Percentiles rank a stretch among this genome's conserved stretches.
Conservation (phyloP, 2,113 vertebrate genomes). For the Zosterops japonicus region DNA sequence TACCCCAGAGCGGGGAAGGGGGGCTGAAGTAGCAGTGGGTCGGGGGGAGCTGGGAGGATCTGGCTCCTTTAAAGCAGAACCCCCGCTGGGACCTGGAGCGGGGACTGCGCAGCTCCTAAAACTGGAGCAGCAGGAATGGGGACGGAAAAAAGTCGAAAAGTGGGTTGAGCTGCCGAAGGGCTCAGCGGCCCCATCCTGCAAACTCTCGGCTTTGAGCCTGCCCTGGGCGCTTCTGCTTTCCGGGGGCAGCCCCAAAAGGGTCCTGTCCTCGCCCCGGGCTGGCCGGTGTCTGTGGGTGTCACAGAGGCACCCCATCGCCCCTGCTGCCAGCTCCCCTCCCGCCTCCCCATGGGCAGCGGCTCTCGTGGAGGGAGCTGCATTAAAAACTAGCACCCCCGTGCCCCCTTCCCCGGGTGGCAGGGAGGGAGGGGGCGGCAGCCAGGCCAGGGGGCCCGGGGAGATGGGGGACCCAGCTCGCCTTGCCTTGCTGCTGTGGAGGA, state of each 20-base stretch:
- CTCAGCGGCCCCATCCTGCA: not conserved
- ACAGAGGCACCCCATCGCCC: not conserved
- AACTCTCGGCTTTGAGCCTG: not conserved
- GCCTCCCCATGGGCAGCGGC: not conserved
- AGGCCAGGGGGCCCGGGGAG: rapidly evolving
- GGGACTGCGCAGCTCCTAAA: conserved; percentile 3
- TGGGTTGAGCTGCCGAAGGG: conserved; percentile 30
- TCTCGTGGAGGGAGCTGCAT: not conserved
- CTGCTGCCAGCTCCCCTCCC: not conserved
- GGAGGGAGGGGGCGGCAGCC: not conserved
- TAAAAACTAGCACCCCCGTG: not conserved
- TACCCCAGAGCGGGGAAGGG: not conserved
- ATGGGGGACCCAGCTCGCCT: not conserved
- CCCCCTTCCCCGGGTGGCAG: not conserved
- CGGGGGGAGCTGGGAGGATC: not conserved
- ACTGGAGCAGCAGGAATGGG: conserved; percentile 42
- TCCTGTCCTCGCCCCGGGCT: not conserved
- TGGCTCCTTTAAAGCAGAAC: not conserved
- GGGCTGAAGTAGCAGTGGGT: not conserved
- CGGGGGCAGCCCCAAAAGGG: not conserved
- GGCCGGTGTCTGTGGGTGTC: not conserved
- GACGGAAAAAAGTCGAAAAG: not conserved
- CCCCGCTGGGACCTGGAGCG: not conserved
- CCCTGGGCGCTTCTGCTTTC: not conserved
- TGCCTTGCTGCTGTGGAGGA: not conserved